Base-by-base conservation (phyloP, 2,797 vertebrate species). In the Gouania willdenowi region DNA sequence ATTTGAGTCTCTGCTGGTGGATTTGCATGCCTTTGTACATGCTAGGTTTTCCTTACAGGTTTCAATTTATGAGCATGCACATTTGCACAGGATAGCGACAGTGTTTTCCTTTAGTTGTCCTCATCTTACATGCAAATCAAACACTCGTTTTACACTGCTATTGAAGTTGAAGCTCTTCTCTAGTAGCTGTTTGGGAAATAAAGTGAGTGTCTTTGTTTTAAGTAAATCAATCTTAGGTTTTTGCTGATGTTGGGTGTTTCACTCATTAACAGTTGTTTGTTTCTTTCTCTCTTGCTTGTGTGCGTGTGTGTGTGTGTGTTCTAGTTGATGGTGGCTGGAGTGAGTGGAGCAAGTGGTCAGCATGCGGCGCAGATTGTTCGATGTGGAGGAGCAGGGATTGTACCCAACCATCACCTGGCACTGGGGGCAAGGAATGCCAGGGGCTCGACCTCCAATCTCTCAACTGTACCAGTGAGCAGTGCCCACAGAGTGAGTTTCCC, bases 401-500 rank as follows among this genome's bases (percentile, higher is more conserved):
- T 70, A 92, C 93, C 0, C 94, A 99, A 66, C 96, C 96, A 0
- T 84, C 87, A 0, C 96, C 96, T 0, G 92, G 93, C 55, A 96
- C 95, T 0, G 94, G 95, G 24, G 96, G 96, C 31, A 94, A 84
- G 59, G 91, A 95, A 4, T 99, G 96, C 72, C 91, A 76, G 1
- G 96, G 95, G 1, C 61, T 91, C 0, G 92, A 94, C 77, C 84
- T 95, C 59, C 94, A 98, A 81, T 95, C 92, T 26, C 92, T 89
- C 49, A 99, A 99, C 85, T 99, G 96, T 48, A 98, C 95, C 78
- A 97, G 89, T 0, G 92, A 95, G 53, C 91, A 98, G 65, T 99
- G 96, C 55, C 90, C 90, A 41, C 94, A 97, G 16, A 92, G 96
- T 98, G 87, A 98, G 95, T 86, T 15, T 42, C 26, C 38, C 1